Evolutionary conservation across 2,888 invertebrate genomes (phyloP), one percentile per base, ranked within the genome.

Genomic region (Chouioia cunea): DNA sequence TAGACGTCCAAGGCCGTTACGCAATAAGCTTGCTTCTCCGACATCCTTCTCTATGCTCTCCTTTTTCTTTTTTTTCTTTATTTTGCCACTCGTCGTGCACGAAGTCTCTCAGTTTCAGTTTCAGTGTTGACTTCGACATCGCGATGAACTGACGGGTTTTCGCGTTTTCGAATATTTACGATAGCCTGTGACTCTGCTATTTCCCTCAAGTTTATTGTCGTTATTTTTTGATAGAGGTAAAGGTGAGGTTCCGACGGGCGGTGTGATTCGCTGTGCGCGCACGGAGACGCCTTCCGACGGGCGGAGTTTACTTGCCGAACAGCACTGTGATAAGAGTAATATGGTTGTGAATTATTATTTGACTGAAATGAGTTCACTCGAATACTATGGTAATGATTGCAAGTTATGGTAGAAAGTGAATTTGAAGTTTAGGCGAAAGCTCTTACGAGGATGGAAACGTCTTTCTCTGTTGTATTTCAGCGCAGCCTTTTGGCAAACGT

Each of bases 1-100:
- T 74, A 65, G 74, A 60, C 71, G 68, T 74, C 69, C 79, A 80
- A 80, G 79, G 80, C 73, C 77, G 71, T 76, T 67, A 73, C 74
- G 75, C 73, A 76, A 78, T 72, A 67, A 71, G 66, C 64, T 27
- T 65, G 59, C 58, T n/a, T n/a, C n/a, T n/a, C 68, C 70, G 64
- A 57, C 60, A 22, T 73, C 62, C 64, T 68, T 73, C 53, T 66
- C 23, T 70, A 59, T 74, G 73, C 69, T 71, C 70, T 65, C 70
- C 62, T 65, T 65, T 74, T 65, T 75, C 72, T 74, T 75, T 75
- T 76, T 76, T 74, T 73, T 75, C 73, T 58, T 73, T 66, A 10
- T 36, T 36, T 36, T 68, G 64, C 65, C 64, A 60, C 71, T 62
- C 67, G n/a, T n/a, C n/a, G 73, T 70, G 56, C 68, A 52, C 56